These are phyloP conservation scores for Coreius guichenoti DNA, from an alignment of 2,797 vertebrate species.

Conservation along the genomic window DNA sequence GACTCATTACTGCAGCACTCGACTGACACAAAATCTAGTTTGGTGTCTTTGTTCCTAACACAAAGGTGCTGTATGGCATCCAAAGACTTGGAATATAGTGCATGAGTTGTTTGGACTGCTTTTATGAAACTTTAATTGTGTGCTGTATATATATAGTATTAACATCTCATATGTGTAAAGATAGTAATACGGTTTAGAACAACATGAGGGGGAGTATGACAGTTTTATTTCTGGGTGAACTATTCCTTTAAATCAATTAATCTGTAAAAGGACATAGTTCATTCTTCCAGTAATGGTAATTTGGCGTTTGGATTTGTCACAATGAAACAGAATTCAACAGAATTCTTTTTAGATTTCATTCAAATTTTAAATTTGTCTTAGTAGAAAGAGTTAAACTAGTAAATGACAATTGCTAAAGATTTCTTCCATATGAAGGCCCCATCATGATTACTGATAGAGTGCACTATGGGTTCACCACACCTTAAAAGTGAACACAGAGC, in stretches of 20 bases:
- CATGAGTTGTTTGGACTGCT: background rate
- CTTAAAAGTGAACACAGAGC: constrained; percentile 58
- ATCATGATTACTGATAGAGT: constrained; percentile 59
- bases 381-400: too few relatives aligned
- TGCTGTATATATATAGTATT: background rate
- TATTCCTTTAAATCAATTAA: too few relatives aligned
- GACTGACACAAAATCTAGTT: background rate
- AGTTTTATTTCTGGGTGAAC: constrained; percentile 19
- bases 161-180: too few relatives aligned
- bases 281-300: too few relatives aligned
- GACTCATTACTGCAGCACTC: background rate
- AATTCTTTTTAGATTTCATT: too few relatives aligned
- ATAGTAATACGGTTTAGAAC: constrained; percentile 22
- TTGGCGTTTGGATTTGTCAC: too few relatives aligned
- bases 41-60: too few relatives aligned
- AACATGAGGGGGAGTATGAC: constrained; percentile 45
- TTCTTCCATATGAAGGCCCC: constrained; percentile 31
- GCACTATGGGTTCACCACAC: constrained; percentile 40
- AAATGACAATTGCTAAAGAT: constrained; percentile 57
- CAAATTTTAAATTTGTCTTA: too few relatives aligned
- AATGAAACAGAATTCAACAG: too few relatives aligned
- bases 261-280: too few relatives aligned
- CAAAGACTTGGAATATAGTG: background rate
- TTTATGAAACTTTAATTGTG: background rate
- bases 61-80: background rate